Evolutionary conservation across 2,888 invertebrate species (phyloP).

Genomic region (Tigriopus californicus): DNA sequence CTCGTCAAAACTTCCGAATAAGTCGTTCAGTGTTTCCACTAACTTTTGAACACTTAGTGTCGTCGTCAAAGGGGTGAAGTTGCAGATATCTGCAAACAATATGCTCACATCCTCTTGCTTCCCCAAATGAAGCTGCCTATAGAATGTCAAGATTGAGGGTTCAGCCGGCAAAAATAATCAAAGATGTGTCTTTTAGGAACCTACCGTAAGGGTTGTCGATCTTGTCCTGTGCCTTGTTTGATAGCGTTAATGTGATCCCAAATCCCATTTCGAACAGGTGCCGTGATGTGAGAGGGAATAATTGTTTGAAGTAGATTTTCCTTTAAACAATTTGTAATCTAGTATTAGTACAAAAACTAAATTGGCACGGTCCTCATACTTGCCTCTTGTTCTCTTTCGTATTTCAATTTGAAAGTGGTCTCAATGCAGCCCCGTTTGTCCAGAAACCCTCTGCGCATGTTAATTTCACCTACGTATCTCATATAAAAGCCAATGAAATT

Average conservation of each 20-base stretch:
- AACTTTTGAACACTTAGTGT: conserved; percentile 58
- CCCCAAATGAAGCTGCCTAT: conserved; percentile 66
- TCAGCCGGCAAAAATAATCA: too few species aligned
- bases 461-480: conserved; percentile 68
- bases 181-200: conserved; percentile 7
- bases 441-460: conserved; percentile 63
- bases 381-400: conserved; percentile 65
- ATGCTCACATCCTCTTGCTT: conserved; percentile 73
- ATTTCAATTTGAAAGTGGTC: conserved; percentile 56
- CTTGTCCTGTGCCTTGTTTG: background rate
- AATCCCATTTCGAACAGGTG: conserved; percentile 37
- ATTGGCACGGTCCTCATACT: conserved; percentile 23
- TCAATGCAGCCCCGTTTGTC: conserved; percentile 70
- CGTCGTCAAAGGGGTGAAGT: conserved; percentile 71
- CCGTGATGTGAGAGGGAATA: conserved; percentile 62
- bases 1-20: conserved; percentile 78
- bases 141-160: too few species aligned
- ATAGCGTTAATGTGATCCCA: conserved; percentile 27
- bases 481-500: conserved; percentile 72
- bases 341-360: background rate
- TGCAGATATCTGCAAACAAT: conserved; percentile 79
- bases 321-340: conserved; percentile 30
- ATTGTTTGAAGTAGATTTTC: conserved; percentile 68
- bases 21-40: conserved; percentile 68
- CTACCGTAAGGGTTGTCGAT: conserved; percentile 17